Evolutionary conservation across 2,888 invertebrate species (phyloP).

Genomic region (Stratiomys singularior): DNA sequence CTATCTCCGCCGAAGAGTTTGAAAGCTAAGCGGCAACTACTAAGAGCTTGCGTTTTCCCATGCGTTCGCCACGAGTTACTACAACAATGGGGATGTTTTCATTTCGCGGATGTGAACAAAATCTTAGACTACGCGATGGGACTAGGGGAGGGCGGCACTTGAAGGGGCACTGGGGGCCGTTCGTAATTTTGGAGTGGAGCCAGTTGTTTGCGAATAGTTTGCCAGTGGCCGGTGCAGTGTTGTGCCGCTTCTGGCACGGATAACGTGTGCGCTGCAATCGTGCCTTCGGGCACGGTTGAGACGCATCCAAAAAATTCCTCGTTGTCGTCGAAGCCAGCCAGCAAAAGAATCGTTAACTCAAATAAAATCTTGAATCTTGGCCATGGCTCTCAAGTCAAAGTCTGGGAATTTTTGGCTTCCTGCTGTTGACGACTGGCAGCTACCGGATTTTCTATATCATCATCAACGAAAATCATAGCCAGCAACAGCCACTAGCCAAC

Average conservation of each 20-base stretch:
- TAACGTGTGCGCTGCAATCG: slow-evolving; percentile 58
- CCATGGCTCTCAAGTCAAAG: slow-evolving; percentile 48
- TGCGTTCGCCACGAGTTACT: slow-evolving; percentile 4
- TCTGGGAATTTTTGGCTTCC: slow-evolving; percentile 51
- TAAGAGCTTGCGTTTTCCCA: slow-evolving; percentile 19
- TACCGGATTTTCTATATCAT: slow-evolving; percentile 45
- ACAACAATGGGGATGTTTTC: slow-evolving; percentile 20
- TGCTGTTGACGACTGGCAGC: slow-evolving; percentile 49
- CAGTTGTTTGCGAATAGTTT: slow-evolving; percentile 61
- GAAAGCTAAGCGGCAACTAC: slow-evolving; percentile 32
- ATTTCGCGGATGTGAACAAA: slow-evolving; percentile 26
- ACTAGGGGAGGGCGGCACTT: slow-evolving; percentile 14
- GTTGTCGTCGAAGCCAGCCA: slow-evolving; percentile 37
- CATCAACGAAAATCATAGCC: slow-evolving; percentile 38
- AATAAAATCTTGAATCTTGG: slow-evolving; percentile 51
- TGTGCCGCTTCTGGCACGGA: slow-evolving; percentile 58
- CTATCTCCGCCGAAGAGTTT: slow-evolving; percentile 5
- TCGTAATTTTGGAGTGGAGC: slow-evolving; percentile 61
- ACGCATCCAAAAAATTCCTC: slow-evolving; percentile 60
- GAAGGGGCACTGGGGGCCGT: slow-evolving; percentile 50
- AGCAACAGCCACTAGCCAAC: slow-evolving; percentile 34
- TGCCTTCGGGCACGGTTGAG: slow-evolving; percentile 60
- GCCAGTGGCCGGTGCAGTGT: slow-evolving; percentile 58
- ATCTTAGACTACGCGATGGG: slow-evolving; percentile 12
- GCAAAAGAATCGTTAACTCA: slow-evolving; percentile 44